These are phyloP conservation scores for Callionymus lyra DNA, from an alignment of 2,113 vertebrate genomes.

Conservation along the genomic window DNA sequence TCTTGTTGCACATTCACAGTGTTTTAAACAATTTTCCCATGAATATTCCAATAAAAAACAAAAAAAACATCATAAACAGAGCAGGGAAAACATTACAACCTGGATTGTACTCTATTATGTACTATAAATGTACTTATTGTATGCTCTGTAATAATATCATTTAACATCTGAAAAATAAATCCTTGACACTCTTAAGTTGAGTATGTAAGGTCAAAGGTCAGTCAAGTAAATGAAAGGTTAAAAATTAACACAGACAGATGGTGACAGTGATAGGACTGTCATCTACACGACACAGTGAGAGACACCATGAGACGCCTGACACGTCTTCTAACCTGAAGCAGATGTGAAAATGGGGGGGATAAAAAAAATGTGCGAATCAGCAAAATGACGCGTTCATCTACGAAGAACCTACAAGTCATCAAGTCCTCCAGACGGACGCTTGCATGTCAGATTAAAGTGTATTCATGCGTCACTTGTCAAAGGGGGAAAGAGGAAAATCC, in stretches of 20 bases:
- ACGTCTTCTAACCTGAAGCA: not conserved
- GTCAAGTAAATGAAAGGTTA: slow-evolving; percentile 24
- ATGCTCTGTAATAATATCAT: too few relatives aligned
- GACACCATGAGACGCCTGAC: not conserved
- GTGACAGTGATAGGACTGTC: slow-evolving; percentile 20
- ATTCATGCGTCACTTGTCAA: slow-evolving; percentile 11
- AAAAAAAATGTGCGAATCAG: not conserved
- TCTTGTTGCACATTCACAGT: too few relatives aligned
- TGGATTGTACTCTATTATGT: too few relatives aligned
- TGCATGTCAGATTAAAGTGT: slow-evolving; percentile 13
- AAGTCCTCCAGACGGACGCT: not conserved
- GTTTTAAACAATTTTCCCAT: too few relatives aligned
- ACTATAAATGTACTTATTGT: too few relatives aligned
- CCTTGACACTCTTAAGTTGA: slow-evolving; percentile 1
- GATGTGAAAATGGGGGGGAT: not conserved
- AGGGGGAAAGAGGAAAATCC: slow-evolving; percentile 11
- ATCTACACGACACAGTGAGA: not conserved
- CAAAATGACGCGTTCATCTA: too few relatives aligned
- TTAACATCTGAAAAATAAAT: too few relatives aligned
- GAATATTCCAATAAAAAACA: too few relatives aligned
- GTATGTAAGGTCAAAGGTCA: slow-evolving; percentile 20
- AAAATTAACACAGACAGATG: slow-evolving; percentile 44
- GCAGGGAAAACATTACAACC: too few relatives aligned
- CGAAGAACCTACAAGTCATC: too few relatives aligned
- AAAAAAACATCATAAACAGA: too few relatives aligned